Percentiles rank a stretch among this genome's conserved stretches.
Evolutionary conservation across 1,140 invertebrate species (phyloP).

Genomic region (Cyphomyrmex costatus): DNA sequence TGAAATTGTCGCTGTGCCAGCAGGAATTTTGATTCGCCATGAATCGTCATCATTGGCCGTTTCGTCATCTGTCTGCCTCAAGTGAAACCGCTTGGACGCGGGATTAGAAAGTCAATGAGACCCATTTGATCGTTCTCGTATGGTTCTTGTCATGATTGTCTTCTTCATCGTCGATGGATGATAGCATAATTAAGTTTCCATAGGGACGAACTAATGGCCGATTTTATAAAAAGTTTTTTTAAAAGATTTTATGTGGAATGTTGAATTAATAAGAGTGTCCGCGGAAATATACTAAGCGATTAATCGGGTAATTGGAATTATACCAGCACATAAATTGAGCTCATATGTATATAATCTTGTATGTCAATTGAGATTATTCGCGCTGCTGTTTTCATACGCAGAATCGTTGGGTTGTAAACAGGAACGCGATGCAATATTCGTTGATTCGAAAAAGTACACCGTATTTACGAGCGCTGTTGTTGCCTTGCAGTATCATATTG

Average conservation of each 20-base stretch:
- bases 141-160: not conserved
- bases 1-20: constrained; percentile 53
- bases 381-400: constrained; percentile 16
- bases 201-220: not conserved
- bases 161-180: not conserved
- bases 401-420: constrained; percentile 21
- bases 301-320: constrained; percentile 34
- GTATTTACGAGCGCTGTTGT: constrained; percentile 14
- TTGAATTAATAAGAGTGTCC: constrained; percentile 12
- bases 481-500: constrained; percentile 33
- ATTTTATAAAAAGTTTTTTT: too few species aligned
- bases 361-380: constrained; percentile 41
- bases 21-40: constrained; percentile 49
- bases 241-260: not conserved
- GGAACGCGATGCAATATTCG: constrained; percentile 7
- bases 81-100: not conserved
- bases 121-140: not conserved
- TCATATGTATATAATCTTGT: constrained; percentile 23
- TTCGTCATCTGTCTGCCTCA: not conserved
- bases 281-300: not conserved
- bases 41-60: constrained; percentile 2
- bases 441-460: constrained; percentile 32
- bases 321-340: constrained; percentile 1
- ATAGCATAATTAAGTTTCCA: not conserved
- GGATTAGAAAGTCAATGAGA: not conserved